A percentile compares a stretch with the other conserved stretches of the same genome.
Evolutionary conservation across 1,140 invertebrate genomes (phyloP).

Genomic region (Lucilia cuprina): DNA sequence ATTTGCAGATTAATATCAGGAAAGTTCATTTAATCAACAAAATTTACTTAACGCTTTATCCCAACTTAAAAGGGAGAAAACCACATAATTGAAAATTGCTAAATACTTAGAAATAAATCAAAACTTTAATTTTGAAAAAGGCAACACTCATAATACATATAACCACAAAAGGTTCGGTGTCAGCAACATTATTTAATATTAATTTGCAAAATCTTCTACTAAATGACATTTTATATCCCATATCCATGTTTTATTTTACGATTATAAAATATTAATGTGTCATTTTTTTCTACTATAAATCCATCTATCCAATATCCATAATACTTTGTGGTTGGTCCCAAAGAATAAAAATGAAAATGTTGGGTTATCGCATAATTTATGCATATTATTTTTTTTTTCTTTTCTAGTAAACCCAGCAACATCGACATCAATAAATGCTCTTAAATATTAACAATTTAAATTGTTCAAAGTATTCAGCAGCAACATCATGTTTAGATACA

Average conservation of each 20-base stretch:
- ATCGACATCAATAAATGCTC: background rate
- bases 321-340: background rate
- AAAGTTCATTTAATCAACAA: too few species aligned
- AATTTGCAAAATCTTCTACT: background rate
- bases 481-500: too few species aligned
- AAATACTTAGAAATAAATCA: too few species aligned
- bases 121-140: too few species aligned
- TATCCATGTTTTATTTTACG: too few species aligned
- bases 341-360: background rate
- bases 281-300: background rate
- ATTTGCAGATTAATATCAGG: too few species aligned
- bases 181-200: too few species aligned
- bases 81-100: too few species aligned
- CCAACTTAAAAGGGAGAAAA: too few species aligned
- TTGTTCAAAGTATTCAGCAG: background rate
- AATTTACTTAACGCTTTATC: too few species aligned
- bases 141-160: too few species aligned
- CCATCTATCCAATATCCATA: background rate
- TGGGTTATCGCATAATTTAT: slow-evolving; percentile 2
- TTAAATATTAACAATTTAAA: background rate
- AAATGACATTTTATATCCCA: background rate
- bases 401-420: background rate
- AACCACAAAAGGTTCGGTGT: too few species aligned
- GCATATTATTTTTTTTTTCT: background rate
- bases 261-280: background rate